Percentiles rank a stretch among this genome's conserved stretches.
phyloP scores from a whole-genome alignment of 1,140 invertebrate species.

The Cyphomyrmex costatus region DNA sequence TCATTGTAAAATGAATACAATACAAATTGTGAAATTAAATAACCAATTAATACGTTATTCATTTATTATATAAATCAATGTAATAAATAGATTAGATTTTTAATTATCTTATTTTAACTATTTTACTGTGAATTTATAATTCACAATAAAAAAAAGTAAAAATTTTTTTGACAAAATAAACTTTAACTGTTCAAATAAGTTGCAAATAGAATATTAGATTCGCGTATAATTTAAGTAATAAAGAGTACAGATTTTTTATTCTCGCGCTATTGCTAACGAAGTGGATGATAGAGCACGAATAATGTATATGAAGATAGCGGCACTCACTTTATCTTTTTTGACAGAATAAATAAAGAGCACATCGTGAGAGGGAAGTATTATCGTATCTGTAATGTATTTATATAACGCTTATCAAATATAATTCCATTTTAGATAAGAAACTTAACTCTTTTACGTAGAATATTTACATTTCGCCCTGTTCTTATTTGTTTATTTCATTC shows the following conservation, averaged over 20 bases:
- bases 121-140: no score
- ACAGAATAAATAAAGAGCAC: conserved; percentile 73
- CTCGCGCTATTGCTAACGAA: conserved; percentile 31
- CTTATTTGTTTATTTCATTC: conserved; percentile 21
- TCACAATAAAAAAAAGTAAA: no score
- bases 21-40: not conserved
- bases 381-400: conserved; percentile 72
- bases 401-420: conserved; percentile 55
- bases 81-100: not conserved
- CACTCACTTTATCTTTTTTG: conserved; percentile 60
- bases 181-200: not conserved
- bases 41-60: not conserved
- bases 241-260: not conserved
- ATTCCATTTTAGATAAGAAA: conserved; percentile 74
- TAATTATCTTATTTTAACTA: no score
- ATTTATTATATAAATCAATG: not conserved
- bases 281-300: conserved; percentile 70
- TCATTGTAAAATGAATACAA: not conserved
- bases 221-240: not conserved
- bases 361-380: conserved; percentile 63
- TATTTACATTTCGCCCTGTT: conserved; percentile 52
- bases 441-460: conserved; percentile 58
- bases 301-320: conserved; percentile 63
- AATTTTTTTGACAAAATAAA: not conserved
- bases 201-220: not conserved